These are phyloP conservation scores for Bos indicus DNA, from an alignment of 2,113 vertebrate species.

Conservation along the genomic window DNA sequence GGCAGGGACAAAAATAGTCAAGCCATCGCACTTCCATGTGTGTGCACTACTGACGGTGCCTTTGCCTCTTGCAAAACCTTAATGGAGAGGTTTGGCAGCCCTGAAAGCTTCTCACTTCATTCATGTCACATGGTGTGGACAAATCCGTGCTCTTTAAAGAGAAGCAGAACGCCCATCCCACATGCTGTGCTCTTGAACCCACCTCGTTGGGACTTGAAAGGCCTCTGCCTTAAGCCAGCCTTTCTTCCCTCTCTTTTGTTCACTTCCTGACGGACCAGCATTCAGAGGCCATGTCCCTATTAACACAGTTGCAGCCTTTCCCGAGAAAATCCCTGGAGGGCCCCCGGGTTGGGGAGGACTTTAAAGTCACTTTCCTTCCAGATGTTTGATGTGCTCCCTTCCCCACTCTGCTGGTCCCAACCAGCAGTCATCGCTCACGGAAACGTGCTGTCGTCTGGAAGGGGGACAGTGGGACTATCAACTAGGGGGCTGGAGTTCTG, in stretches of 20 bases:
- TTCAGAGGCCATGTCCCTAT: neutral
- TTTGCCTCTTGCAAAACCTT: neutral
- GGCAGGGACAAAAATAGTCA: neutral
- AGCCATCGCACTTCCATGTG: neutral
- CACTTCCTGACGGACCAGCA: neutral
- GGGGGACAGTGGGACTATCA: neutral
- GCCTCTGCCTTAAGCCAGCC: neutral
- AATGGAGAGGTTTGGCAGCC: neutral
- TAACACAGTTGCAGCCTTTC: neutral
- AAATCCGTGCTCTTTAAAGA: neutral
- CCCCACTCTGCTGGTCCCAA: neutral
- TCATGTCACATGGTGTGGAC: neutral
- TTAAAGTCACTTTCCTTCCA: slow-evolving; percentile 24
- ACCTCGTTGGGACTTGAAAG: slow-evolving; percentile 28
- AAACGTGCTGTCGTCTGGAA: fast-evolving
- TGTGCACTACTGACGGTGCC: neutral
- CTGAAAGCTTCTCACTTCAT: neutral
- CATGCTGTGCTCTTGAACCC: neutral
- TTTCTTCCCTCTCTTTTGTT: slow-evolving; percentile 25
- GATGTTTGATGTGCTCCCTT: slow-evolving; percentile 3
- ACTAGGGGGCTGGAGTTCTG: neutral
- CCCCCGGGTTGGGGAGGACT: neutral
- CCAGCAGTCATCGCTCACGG: neutral
- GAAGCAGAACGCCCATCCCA: neutral
- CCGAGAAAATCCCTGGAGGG: neutral